Conservation (phyloP, 2,888 invertebrate genomes). For the Encarsia formosa region DNA sequence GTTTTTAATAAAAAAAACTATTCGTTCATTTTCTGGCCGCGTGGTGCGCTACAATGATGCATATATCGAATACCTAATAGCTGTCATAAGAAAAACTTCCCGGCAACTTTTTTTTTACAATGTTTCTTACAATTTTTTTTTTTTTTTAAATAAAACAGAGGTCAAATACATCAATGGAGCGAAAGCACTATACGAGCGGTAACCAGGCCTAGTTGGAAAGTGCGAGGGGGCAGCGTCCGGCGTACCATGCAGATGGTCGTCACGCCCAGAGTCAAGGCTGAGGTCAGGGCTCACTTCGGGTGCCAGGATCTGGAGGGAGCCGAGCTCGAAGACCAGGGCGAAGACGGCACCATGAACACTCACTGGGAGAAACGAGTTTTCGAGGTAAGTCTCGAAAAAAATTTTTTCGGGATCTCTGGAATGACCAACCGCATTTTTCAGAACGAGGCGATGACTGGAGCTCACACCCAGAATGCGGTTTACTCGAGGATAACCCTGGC, state of each 20-base stretch:
- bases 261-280: conserved; percentile 83
- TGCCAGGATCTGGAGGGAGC: conserved; percentile 88
- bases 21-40: too few species aligned
- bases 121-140: too few species aligned
- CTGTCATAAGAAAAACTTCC: too few species aligned
- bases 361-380: conserved; percentile 99
- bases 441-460: conserved; percentile 99
- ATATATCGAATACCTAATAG: too few species aligned
- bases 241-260: conserved; percentile 82
- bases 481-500: conserved; percentile 94
- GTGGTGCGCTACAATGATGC: too few species aligned
- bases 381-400: too few species aligned
- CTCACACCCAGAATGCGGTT: conserved; percentile 96
- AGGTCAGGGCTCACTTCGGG: conserved; percentile 84
- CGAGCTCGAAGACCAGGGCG: conserved; percentile 96
- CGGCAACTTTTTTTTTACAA: too few species aligned
- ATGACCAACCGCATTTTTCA: too few species aligned
- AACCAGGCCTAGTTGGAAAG: conserved; percentile 69
- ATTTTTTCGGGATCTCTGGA: too few species aligned
- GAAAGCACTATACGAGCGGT: conserved; percentile 78
- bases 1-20: too few species aligned
- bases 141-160: conserved; percentile 54
- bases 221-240: conserved; percentile 69
- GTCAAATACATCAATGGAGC: conserved; percentile 94
- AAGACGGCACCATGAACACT: conserved; percentile 92